phyloP scores from a whole-genome alignment of 2,888 invertebrate genomes.

The Cantharis rufa region DNA sequence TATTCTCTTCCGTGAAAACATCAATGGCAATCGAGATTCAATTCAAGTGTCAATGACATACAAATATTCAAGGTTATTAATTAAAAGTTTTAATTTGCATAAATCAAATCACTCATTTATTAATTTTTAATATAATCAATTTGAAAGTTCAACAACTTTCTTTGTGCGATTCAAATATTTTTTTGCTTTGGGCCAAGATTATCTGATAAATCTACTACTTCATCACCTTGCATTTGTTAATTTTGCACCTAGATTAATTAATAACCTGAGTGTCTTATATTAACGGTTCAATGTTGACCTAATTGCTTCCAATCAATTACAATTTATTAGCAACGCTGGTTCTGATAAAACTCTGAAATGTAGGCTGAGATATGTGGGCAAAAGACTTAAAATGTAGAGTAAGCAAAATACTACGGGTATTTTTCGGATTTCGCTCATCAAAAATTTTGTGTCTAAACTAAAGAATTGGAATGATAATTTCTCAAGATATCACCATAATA shows the following conservation, averaged over 20 bases:
- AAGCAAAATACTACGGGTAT: not conserved
- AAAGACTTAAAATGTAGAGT: not conserved
- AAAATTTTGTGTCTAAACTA: not conserved
- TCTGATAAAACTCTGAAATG: not conserved
- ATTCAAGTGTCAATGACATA: not conserved
- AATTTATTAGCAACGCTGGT: not conserved
- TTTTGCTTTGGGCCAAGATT: not conserved
- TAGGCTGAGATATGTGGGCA: not conserved
- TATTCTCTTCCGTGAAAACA: not conserved
- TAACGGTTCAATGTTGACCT: not conserved
- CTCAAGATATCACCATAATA: too few relatives aligned
- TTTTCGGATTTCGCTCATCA: not conserved
- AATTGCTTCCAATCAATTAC: not conserved
- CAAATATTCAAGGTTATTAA: slow-evolving; percentile 7
- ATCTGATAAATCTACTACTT: not conserved
- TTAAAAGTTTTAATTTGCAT: slow-evolving; percentile 3
- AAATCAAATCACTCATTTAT: not conserved
- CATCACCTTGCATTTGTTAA: not conserved
- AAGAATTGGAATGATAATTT: too few relatives aligned
- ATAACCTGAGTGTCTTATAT: not conserved
- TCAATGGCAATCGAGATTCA: not conserved
- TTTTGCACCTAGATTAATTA: not conserved
- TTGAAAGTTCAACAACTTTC: slow-evolving; percentile 18
- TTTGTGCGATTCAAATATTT: not conserved
- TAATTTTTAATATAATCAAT: not conserved